These are phyloP conservation scores for Tridacna crocea DNA, from an alignment of 2,888 invertebrate species.

Conservation along the genomic window DNA sequence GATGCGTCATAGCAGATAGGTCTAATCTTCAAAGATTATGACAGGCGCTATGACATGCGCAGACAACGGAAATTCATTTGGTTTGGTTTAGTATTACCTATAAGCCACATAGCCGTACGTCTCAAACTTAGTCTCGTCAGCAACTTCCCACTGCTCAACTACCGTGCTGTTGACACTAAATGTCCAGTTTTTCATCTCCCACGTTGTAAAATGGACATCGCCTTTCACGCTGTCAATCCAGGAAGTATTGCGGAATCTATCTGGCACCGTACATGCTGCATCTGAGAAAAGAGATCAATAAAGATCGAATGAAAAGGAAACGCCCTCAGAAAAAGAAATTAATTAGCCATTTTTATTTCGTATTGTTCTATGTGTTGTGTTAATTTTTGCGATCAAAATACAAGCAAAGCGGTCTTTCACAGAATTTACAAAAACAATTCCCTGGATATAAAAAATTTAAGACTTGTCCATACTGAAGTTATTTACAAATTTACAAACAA, in stretches of 20 bases:
- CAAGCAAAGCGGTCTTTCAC: background rate
- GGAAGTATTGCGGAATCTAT: background rate
- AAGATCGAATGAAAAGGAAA: background rate
- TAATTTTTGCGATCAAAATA: too few species aligned
- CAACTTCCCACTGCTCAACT: background rate
- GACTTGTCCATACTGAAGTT: background rate
- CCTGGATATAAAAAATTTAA: background rate
- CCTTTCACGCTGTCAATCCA: conserved; percentile 6
- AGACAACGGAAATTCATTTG: too few species aligned
- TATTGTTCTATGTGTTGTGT: too few species aligned
- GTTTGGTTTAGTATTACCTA: background rate
- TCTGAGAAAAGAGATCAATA: background rate
- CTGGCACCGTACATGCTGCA: background rate
- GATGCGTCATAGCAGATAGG: too few species aligned
- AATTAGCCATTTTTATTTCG: too few species aligned
- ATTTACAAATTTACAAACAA: too few species aligned
- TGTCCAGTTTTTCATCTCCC: conserved; percentile 2
- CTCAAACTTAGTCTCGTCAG: background rate
- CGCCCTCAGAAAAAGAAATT: too few species aligned
- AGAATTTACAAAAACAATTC: background rate
- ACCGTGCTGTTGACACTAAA: background rate
- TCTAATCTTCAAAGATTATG: too few species aligned
- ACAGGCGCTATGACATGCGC: too few species aligned
- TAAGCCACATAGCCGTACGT: background rate
- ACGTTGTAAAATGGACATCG: background rate